Evolutionary conservation across 2,113 vertebrate genomes (phyloP), one percentile per base, ranked within the genome.

Genomic region (Apeltes quadracus): DNA sequence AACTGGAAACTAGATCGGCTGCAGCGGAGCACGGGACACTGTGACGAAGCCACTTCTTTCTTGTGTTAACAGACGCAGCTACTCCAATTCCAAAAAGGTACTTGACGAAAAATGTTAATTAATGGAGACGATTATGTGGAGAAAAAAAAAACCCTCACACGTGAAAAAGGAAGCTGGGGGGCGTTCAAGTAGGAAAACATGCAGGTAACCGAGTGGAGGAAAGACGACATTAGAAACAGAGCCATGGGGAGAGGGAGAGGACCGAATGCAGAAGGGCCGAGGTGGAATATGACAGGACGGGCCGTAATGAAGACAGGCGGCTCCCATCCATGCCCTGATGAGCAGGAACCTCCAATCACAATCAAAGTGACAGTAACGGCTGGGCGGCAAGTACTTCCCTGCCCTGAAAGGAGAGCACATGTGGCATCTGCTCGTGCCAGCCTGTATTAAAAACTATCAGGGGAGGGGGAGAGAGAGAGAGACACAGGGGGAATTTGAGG

Each of bases 281-380:
- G 69, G 66, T 38, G 51, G 69, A 77, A 75, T 25, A 70, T 50
- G 78, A 76, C 56, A 66, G 61, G 75, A 69, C 34, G 50, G 59
- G 73, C 41, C 32, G 20, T 90, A 92, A 92, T 92, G 86, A 89
- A 91, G 90, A 94, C 8, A 63, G 90, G 87, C 92, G 86, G 69
- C 80, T 86, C 80, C 67, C 61, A 76, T 87, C 80, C 68, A 39
- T 74, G 81, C 56, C 34, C 72, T 41, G 88, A 89, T 90, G 78
- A 87, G 73, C 73, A 44, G 78, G 86, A 82, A 86, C 87, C 73
- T 89, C 84, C 63, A 50, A 81, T 90, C 78, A 62, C 81, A n/a
- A n/a, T 53, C 54, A 71, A 29, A 62, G 62, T 51, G 55, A 81
- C 86, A 86, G 89, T 86, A 82, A 83, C 34, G 71, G 36, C 76